Percentiles rank a stretch among this genome's conserved stretches.
Conservation (phyloP, 2,797 vertebrate species). For the Pachyuromys duprasi region DNA sequence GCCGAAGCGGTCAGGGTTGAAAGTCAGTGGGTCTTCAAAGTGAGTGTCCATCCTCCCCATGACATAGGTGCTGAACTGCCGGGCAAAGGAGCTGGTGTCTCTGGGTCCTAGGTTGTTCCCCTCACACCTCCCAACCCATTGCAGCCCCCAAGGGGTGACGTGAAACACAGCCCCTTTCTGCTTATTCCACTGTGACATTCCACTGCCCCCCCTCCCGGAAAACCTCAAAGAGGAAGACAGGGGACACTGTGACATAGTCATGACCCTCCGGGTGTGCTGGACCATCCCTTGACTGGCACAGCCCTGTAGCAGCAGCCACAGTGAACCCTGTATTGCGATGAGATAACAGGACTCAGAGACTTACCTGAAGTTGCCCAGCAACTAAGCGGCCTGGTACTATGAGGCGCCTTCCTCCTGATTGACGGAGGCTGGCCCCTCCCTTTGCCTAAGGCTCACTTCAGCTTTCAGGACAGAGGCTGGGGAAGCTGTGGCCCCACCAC, state of each 20-base stretch:
- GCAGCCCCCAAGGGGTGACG: accelerated
- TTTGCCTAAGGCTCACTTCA: not conserved
- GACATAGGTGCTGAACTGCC: conserved; percentile 90
- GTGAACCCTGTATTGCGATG: not conserved
- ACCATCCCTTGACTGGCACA: not conserved
- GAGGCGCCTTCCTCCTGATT: not conserved
- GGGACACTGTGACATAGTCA: not conserved
- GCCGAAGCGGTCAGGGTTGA: conserved; percentile 94
- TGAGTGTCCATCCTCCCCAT: conserved; percentile 91
- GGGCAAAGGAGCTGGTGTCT: conserved; percentile 55
- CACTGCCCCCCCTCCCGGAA: not conserved
- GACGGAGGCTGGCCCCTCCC: not conserved
- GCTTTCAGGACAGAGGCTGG: too few species aligned
- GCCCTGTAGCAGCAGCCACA: not conserved
- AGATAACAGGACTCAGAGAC: not conserved
- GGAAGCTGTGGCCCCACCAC: not conserved
- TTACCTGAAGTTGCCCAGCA: not conserved
- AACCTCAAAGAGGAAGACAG: not conserved
- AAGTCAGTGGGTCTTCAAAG: conserved; percentile 93
- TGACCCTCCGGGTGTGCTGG: not conserved
- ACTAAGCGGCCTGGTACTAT: not conserved
- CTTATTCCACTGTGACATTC: not conserved
- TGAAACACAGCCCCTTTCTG: not conserved
- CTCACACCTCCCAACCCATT: accelerated
- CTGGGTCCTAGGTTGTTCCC: not conserved